A percentile compares a stretch with the other conserved stretches of the same genome.
Evolutionary conservation across 2,888 invertebrate genomes (phyloP).

Genomic region (Malachius bipustulatus): DNA sequence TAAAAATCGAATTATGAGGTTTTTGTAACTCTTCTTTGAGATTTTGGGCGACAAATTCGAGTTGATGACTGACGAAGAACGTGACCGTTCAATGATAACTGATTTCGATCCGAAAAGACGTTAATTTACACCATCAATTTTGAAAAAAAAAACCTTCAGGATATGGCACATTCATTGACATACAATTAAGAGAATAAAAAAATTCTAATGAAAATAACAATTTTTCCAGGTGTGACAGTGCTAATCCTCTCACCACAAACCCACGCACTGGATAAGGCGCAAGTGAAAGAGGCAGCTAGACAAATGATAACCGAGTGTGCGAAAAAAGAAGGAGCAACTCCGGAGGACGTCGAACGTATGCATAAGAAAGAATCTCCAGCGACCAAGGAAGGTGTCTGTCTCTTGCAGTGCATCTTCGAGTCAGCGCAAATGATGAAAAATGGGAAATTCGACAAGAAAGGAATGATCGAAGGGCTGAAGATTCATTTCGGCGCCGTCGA

Average conservation of each 20-base stretch:
- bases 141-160: too few species aligned
- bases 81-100: too few species aligned
- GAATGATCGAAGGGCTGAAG: constrained; percentile 26
- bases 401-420: constrained; percentile 31
- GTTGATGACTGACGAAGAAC: too few species aligned
- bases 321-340: constrained; percentile 27
- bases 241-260: not conserved
- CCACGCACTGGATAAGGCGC: constrained; percentile 12
- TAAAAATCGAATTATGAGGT: too few species aligned
- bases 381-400: constrained; percentile 28
- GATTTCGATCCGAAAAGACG: too few species aligned
- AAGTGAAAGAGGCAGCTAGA: constrained; percentile 20
- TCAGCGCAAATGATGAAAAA: constrained; percentile 29
- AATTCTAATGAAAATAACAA: too few species aligned
- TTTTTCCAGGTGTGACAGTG: too few species aligned
- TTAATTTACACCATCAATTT: too few species aligned
- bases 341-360: constrained; percentile 27
- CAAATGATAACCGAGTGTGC: constrained; percentile 25
- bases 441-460: constrained; percentile 29
- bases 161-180: too few species aligned
- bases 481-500: constrained; percentile 24
- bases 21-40: too few species aligned
- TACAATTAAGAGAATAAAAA: too few species aligned
- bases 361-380: constrained; percentile 26
- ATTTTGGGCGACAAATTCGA: too few species aligned